Conservation (phyloP, 1,140 invertebrate species). For the Meloidogyne chitwoodi region DNA sequence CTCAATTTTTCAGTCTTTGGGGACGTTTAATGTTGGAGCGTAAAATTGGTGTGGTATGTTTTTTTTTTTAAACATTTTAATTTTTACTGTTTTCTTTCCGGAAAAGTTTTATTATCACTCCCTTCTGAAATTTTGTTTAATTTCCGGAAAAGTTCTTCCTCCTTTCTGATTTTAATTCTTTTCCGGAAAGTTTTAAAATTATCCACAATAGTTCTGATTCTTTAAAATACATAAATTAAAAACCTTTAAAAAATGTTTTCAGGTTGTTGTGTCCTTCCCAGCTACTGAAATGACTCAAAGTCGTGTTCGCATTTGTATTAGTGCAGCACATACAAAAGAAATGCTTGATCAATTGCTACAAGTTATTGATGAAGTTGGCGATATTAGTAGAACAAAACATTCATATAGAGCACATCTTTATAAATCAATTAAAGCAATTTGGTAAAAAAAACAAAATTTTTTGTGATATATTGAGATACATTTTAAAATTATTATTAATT, state of each 20-base stretch:
- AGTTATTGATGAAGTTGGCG: conserved; percentile 47
- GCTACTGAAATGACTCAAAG: conserved; percentile 83
- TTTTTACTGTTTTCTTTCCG: neutral
- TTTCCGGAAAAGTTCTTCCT: neutral
- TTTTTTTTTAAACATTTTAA: neutral
- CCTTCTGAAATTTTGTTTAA: neutral
- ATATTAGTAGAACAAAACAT: conserved; percentile 52
- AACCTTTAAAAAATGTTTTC: no score
- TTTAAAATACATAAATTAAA: no score
- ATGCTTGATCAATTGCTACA: conserved; percentile 77
- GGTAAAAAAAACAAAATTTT: conserved; percentile 32
- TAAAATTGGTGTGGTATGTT: conserved; percentile 72
- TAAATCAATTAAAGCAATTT: conserved; percentile 48
- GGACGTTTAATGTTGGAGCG: conserved; percentile 76
- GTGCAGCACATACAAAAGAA: conserved; percentile 88
- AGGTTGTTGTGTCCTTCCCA: conserved; percentile 91
- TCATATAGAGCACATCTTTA: conserved; percentile 50
- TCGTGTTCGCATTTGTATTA: conserved; percentile 81
- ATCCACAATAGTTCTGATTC: no score
- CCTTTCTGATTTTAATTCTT: neutral
- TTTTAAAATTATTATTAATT: neutral
- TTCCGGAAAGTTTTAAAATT: neutral
- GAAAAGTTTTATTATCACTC: neutral
- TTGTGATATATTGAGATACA: neutral
- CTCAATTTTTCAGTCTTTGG: conserved; percentile 65